phyloP scores from a whole-genome alignment of 2,888 invertebrate species.

The Orthosia gothica region DNA sequence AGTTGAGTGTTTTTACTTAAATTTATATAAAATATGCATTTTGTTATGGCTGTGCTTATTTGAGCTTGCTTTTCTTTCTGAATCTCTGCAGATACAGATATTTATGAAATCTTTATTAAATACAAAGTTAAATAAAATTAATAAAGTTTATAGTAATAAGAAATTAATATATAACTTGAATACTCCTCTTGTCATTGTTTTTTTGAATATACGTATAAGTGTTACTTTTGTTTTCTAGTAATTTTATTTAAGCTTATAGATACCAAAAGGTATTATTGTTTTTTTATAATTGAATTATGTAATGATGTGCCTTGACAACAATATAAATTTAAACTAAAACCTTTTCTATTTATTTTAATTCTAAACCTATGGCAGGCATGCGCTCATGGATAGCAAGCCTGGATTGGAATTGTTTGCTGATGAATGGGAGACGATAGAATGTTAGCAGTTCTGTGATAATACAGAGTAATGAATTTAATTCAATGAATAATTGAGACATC shows the following conservation, averaged over 20 bases:
- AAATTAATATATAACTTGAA: not conserved
- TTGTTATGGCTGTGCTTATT: slow-evolving; percentile 13
- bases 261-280: not conserved
- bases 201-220: slow-evolving; percentile 2
- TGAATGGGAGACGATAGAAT: too few relatives aligned
- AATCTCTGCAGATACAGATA: not conserved
- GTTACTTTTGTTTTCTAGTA: not conserved
- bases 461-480: too few relatives aligned
- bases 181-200: not conserved
- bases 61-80: not conserved
- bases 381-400: too few relatives aligned
- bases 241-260: not conserved
- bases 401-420: too few relatives aligned
- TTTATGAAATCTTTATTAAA: too few relatives aligned
- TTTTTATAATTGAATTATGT: not conserved
- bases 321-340: slow-evolving; percentile 7
- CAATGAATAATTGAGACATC: too few relatives aligned
- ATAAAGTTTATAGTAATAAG: not conserved
- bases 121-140: not conserved
- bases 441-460: too few relatives aligned
- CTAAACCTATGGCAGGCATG: too few relatives aligned
- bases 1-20: not conserved
- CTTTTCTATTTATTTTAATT: not conserved
- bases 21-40: not conserved
- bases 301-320: slow-evolving; percentile 34